Conservation (phyloP, 2,113 vertebrate species). For the Calcarius ornatus region DNA sequence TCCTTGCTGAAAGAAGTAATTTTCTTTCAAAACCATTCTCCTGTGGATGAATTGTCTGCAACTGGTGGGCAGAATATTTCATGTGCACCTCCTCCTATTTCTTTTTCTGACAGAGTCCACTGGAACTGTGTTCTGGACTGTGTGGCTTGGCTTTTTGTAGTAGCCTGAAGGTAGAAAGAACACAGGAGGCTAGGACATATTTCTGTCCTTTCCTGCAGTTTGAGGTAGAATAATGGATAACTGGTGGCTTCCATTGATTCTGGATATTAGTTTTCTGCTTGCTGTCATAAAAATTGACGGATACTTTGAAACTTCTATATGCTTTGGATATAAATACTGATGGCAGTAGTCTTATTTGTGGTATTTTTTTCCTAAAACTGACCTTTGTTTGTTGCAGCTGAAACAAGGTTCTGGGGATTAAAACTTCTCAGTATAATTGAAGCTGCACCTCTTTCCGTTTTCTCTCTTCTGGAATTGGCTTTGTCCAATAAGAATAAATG, state of each 20-base stretch:
- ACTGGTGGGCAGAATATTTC: background rate
- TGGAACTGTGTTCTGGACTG: background rate
- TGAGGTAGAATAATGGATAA: background rate
- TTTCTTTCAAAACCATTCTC: background rate
- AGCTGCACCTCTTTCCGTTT: rapidly evolving
- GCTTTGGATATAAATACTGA: background rate
- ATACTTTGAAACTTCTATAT: background rate
- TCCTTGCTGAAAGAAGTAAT: background rate
- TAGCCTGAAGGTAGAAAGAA: background rate
- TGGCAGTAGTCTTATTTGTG: background rate
- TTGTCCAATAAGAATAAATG: background rate
- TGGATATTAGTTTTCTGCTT: background rate
- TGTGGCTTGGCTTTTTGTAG: background rate
- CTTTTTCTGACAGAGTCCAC: background rate
- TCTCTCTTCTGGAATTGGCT: background rate
- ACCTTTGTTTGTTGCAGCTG: background rate
- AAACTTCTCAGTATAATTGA: background rate
- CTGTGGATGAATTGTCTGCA: background rate
- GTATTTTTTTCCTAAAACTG: background rate
- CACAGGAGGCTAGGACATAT: rapidly evolving
- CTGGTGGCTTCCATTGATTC: background rate
- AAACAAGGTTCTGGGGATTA: background rate
- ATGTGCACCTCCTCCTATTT: background rate
- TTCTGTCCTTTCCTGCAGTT: background rate
- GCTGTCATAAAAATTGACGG: background rate